These are phyloP conservation scores for Poecilia velifera DNA, from an alignment of 2,797 vertebrate genomes.

Conservation along the genomic window DNA sequence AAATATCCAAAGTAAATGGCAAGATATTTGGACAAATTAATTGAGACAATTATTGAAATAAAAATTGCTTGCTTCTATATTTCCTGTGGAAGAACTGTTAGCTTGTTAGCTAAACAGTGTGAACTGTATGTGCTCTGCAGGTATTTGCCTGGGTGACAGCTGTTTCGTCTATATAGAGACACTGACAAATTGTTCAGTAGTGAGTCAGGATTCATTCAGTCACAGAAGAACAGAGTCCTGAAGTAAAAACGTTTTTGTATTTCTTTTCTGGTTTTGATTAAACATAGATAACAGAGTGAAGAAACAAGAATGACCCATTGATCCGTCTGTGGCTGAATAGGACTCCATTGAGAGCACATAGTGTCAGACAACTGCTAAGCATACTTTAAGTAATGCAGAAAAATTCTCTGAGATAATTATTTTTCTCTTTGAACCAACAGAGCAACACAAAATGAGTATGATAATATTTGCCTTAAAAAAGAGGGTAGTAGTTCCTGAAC, in stretches of 20 bases:
- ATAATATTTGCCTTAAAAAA: neutral
- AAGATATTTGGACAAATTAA: neutral
- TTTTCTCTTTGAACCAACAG: neutral
- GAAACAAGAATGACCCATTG: neutral
- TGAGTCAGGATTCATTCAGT: neutral
- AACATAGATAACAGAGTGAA: neutral
- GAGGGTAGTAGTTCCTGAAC: constrained; percentile 6
- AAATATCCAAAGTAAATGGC: neutral
- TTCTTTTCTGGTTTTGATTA: neutral
- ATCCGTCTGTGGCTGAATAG: neutral
- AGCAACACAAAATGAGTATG: constrained; percentile 6
- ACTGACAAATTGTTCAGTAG: neutral
- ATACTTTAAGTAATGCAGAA: neutral
- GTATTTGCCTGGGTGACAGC: neutral
- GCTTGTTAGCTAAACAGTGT: neutral
- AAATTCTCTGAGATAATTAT: neutral
- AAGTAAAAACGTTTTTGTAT: neutral
- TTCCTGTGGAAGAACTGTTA: neutral
- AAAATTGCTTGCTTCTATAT: no score
- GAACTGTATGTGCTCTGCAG: neutral
- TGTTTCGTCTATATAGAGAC: constrained; percentile 3
- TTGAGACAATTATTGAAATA: neutral
- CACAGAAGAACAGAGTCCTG: neutral
- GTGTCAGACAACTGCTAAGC: neutral
- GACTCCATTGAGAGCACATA: neutral